A percentile compares a stretch with the other conserved stretches of the same genome.
Evolutionary conservation across 2,888 invertebrate species (phyloP).

Genomic region (Bedellia somnulentella): DNA sequence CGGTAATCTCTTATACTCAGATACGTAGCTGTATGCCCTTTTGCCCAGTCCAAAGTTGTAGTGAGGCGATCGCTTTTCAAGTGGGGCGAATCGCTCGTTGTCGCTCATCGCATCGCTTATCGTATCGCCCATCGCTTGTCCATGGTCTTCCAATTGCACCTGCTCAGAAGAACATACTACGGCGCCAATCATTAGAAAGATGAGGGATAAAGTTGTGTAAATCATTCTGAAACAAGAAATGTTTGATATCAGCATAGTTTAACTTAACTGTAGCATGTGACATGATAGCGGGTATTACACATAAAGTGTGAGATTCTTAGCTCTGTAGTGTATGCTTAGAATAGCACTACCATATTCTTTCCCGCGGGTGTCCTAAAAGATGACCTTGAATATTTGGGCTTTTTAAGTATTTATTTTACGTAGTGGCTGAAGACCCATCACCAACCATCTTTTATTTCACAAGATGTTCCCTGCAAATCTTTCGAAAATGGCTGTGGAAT

Average conservation of each 20-base stretch:
- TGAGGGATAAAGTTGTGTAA: conserved; percentile 26
- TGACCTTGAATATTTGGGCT: too few relatives aligned
- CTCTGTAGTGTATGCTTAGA: too few relatives aligned
- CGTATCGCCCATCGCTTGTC: conserved; percentile 11
- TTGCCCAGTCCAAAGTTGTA: conserved; percentile 60
- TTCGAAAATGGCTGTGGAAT: too few relatives aligned
- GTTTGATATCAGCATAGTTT: too few relatives aligned
- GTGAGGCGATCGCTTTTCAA: conserved; percentile 51
- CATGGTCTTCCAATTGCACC: conserved; percentile 20
- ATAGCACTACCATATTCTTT: too few relatives aligned
- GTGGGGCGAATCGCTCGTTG: conserved; percentile 11
- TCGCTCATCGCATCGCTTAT: not conserved
- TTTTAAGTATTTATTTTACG: too few relatives aligned
- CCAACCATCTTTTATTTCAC: too few relatives aligned
- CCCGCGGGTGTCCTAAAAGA: too few relatives aligned
- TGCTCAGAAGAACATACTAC: conserved; percentile 36
- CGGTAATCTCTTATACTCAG: conserved; percentile 64
- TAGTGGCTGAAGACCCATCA: too few relatives aligned
- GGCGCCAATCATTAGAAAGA: conserved; percentile 28
- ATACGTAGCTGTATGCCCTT: conserved; percentile 63
- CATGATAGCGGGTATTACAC: not conserved
- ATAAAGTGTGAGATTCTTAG: too few relatives aligned
- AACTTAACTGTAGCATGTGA: not conserved
- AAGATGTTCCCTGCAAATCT: too few relatives aligned
- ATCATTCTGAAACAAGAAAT: conserved; percentile 37